phyloP scores from a whole-genome alignment of 2,888 invertebrate genomes.

The Coenonympha arcania region DNA sequence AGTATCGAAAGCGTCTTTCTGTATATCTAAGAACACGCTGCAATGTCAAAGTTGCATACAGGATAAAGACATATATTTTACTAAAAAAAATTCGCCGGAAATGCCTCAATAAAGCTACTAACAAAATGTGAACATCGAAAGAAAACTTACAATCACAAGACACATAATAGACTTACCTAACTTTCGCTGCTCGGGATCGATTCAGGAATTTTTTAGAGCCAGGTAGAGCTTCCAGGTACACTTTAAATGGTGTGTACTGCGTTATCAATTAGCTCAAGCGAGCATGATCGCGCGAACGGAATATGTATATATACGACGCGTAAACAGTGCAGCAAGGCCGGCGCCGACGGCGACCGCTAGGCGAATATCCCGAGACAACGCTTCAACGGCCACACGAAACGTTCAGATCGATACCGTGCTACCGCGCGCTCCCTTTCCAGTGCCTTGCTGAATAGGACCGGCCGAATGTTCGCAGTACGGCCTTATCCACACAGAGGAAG shows the following conservation, averaged over 20 bases:
- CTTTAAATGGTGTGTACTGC: constrained; percentile 46
- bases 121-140: not conserved
- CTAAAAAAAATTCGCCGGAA: constrained; percentile 34
- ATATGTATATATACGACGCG: constrained; percentile 50
- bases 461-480: constrained; percentile 35
- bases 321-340: constrained; percentile 68
- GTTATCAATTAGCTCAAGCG: constrained; percentile 59
- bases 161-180: constrained; percentile 32
- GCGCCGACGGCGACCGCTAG: constrained; percentile 69
- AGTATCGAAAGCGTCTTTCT: not conserved
- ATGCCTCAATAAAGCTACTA: constrained; percentile 3
- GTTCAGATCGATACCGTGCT: constrained; percentile 65
- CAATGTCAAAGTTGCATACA: not conserved
- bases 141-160: not conserved
- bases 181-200: constrained; percentile 38
- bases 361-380: constrained; percentile 67
- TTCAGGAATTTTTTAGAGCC: constrained; percentile 36
- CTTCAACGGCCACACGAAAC: constrained; percentile 60
- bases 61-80: not conserved
- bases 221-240: constrained; percentile 38
- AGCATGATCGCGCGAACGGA: constrained; percentile 63
- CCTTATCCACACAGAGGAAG: constrained; percentile 30
- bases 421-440: constrained; percentile 59
- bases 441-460: constrained; percentile 44
- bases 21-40: not conserved